A percentile compares a stretch with the other conserved stretches of the same genome.
These are phyloP conservation scores for Pseudococcus longispinus DNA, from an alignment of 2,888 invertebrate genomes.

Conservation along the genomic window DNA sequence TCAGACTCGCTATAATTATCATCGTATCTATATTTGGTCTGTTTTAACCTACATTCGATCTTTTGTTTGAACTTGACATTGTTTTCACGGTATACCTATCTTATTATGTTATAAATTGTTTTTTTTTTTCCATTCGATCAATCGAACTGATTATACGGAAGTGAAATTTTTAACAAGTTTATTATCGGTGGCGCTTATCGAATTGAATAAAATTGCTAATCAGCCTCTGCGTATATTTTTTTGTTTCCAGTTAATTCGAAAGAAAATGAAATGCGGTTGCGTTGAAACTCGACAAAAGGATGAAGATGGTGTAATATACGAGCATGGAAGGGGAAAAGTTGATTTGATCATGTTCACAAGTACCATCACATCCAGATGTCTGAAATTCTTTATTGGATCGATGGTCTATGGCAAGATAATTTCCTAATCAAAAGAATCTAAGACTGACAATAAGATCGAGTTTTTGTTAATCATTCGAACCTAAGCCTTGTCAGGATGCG, in stretches of 20 bases:
- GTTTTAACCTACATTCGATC: slow-evolving; percentile 45
- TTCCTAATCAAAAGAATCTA: no score
- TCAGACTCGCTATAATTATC: neutral
- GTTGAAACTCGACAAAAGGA: neutral
- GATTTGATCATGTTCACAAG: slow-evolving; percentile 32
- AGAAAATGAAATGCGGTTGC: neutral
- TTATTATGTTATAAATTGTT: neutral
- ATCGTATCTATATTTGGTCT: slow-evolving; percentile 9
- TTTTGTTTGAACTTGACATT: slow-evolving; percentile 53
- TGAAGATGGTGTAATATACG: neutral
- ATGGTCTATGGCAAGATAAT: neutral
- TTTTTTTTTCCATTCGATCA: neutral
- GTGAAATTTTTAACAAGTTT: neutral
- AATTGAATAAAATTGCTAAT: neutral
- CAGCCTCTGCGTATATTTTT: neutral
- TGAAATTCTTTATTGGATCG: neutral
- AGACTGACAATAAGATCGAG: no score
- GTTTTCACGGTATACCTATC: neutral
- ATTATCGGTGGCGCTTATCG: neutral
- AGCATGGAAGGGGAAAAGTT: neutral
- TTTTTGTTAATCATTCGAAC: no score
- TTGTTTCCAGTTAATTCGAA: neutral
- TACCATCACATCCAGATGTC: neutral
- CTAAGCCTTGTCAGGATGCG: no score
- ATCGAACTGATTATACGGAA: neutral